Percentiles rank a stretch among this genome's conserved stretches.
Conservation (phyloP, 64 coral and sea anemone genomes). For the Montipora efflorescens region DNA sequence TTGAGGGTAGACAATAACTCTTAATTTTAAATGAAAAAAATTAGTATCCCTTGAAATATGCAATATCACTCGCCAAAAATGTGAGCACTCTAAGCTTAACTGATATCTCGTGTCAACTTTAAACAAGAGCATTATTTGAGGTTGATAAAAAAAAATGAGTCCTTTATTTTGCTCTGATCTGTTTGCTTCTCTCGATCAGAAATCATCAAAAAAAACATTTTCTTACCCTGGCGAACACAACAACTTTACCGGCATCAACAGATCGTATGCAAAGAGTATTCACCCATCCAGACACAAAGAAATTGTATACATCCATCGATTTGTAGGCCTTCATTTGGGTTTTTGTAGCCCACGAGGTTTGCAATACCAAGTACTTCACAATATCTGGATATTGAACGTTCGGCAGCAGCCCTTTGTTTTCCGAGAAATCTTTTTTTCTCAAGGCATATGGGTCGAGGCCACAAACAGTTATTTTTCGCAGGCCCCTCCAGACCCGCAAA, state of each 20-base stretch:
- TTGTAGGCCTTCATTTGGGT: background rate
- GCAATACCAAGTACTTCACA: background rate
- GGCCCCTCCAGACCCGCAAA: slow-evolving; percentile 27
- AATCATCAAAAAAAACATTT: background rate
- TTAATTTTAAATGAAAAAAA: background rate
- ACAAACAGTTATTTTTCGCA: slow-evolving; percentile 50
- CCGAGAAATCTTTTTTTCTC: slow-evolving; percentile 37
- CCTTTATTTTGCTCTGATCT: slow-evolving; percentile 13
- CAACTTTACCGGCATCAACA: background rate
- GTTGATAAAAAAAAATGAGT: slow-evolving; percentile 60
- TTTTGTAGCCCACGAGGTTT: background rate
- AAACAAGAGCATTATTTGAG: slow-evolving; percentile 38
- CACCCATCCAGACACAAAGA: background rate
- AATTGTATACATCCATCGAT: background rate
- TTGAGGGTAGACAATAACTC: slow-evolving; percentile 8
- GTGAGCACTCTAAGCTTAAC: background rate
- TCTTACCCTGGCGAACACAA: slow-evolving; percentile 12
- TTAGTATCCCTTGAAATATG: background rate
- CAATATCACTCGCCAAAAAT: background rate
- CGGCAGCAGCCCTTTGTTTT: slow-evolving; percentile 31
- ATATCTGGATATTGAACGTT: slow-evolving; percentile 62
- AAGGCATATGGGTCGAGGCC: slow-evolving; percentile 47
- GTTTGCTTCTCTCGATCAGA: background rate
- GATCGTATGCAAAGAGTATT: background rate
- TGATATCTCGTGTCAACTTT: background rate